These are phyloP conservation scores for Cinclus cinclus DNA, from an alignment of 2,113 vertebrate genomes.

Conservation along the genomic window DNA sequence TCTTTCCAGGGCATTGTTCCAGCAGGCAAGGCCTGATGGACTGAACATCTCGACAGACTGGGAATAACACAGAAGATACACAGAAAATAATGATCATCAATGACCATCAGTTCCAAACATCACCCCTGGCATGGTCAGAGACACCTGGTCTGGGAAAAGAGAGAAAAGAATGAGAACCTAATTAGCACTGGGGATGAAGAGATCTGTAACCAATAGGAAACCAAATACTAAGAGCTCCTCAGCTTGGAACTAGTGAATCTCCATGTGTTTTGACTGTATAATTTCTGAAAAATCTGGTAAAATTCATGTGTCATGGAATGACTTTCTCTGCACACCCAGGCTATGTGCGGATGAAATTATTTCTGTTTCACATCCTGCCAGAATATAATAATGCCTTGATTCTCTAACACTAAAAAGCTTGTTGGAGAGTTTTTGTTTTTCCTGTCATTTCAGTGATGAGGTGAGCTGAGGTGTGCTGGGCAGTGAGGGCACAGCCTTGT, in stretches of 20 bases:
- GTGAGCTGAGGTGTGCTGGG: not conserved
- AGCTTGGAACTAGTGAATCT: not conserved
- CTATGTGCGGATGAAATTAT: not conserved
- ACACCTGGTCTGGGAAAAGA: not conserved
- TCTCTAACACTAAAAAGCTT: not conserved
- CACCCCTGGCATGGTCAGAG: not conserved
- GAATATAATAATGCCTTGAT: not conserved
- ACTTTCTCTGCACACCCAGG: not conserved
- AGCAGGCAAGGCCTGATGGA: not conserved
- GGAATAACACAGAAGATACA: not conserved
- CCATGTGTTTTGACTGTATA: too few relatives aligned
- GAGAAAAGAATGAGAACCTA: not conserved
- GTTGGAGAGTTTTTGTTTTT: not conserved
- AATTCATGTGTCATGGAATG: not conserved
- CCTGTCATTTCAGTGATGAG: not conserved
- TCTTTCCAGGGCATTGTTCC: not conserved
- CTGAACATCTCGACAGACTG: not conserved
- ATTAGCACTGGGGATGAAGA: not conserved
- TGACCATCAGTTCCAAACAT: not conserved
- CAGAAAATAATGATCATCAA: not conserved
- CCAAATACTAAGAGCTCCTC: not conserved
- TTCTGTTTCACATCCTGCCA: not conserved
- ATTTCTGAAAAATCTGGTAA: not conserved
- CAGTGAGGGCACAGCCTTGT: fast-evolving
- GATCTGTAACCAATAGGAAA: not conserved